A percentile compares a stretch with the other conserved stretches of the same genome.
Evolutionary conservation across 2,888 invertebrate species (phyloP).

Genomic region (Selenia dentaria): DNA sequence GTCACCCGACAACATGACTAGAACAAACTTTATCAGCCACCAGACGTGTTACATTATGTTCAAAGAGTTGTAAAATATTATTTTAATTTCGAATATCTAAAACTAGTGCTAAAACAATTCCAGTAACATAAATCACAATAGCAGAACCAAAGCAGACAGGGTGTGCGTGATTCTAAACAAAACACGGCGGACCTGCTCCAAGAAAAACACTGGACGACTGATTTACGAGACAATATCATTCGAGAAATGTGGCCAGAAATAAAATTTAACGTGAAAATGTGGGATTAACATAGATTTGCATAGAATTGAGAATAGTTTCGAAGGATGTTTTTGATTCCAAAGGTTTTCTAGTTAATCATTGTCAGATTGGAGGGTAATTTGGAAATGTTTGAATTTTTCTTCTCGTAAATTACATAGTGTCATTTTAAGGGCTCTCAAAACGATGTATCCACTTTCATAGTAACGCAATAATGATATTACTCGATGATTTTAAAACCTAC

Average conservation of each 20-base stretch:
- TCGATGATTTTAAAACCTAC: no score
- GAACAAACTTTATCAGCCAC: neutral
- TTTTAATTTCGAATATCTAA: slow-evolving; percentile 42
- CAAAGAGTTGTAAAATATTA: slow-evolving; percentile 37
- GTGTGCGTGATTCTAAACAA: slow-evolving; percentile 83
- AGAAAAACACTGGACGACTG: slow-evolving; percentile 80
- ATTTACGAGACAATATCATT: slow-evolving; percentile 81
- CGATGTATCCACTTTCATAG: no score
- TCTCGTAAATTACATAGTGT: slow-evolving; percentile 5
- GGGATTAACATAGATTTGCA: slow-evolving; percentile 69
- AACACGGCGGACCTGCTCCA: slow-evolving; percentile 72
- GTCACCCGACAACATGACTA: neutral
- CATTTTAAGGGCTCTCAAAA: neutral
- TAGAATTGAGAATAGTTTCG: slow-evolving; percentile 38
- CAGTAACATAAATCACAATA: slow-evolving; percentile 73
- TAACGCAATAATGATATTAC: no score
- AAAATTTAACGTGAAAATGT: slow-evolving; percentile 73
- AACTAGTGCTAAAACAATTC: slow-evolving; percentile 60
- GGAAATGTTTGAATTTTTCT: slow-evolving; percentile 8
- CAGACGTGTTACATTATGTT: slow-evolving; percentile 18
- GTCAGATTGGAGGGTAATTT: slow-evolving; percentile 7
- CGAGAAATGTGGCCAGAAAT: slow-evolving; percentile 76
- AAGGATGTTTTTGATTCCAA: slow-evolving; percentile 26
- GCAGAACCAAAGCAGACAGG: slow-evolving; percentile 63
- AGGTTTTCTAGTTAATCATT: slow-evolving; percentile 13